These are phyloP conservation scores for Sciurus vulgaris DNA, from an alignment of 2,797 vertebrate species.

Conservation along the genomic window DNA sequence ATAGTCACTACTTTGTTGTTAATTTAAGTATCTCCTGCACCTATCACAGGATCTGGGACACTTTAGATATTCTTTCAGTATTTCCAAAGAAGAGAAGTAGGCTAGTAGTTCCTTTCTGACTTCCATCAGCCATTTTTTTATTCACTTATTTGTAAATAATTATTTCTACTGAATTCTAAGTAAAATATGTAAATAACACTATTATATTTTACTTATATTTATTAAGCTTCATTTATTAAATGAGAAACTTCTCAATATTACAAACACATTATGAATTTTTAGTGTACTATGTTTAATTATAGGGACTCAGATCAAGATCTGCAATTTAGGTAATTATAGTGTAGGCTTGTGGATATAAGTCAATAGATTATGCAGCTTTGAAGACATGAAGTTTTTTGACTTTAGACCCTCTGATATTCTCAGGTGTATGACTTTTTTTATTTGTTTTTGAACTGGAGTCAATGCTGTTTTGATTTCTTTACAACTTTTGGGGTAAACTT, in stretches of 20 bases:
- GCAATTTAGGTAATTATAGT: slow-evolving; percentile 37
- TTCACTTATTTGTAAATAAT: slow-evolving; percentile 39
- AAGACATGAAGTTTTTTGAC: not conserved
- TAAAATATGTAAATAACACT: not conserved
- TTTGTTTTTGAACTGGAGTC: slow-evolving; percentile 15
- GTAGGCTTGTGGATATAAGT: not conserved
- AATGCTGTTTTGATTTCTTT: slow-evolving; percentile 53
- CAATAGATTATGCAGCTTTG: not conserved
- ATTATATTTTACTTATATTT: slow-evolving; percentile 42
- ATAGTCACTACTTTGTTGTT: not conserved
- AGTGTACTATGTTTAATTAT: slow-evolving; percentile 17
- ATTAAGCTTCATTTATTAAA: slow-evolving; percentile 46
- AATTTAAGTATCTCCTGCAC: not conserved
- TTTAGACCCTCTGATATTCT: not conserved
- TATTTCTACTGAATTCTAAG: slow-evolving; percentile 35
- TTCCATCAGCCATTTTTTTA: slow-evolving; percentile 16
- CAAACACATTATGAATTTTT: not conserved
- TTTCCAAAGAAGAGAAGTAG: not conserved
- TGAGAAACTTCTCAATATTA: slow-evolving; percentile 33
- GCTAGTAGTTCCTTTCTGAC: slow-evolving; percentile 4
- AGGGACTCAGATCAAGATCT: not conserved
- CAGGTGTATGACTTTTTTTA: not conserved
- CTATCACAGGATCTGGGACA: not conserved
- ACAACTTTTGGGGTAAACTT: slow-evolving; percentile 15
- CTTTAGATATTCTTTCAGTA: not conserved